phyloP scores from a whole-genome alignment of 2,113 vertebrate genomes.

The Gymnocephalus cernua region DNA sequence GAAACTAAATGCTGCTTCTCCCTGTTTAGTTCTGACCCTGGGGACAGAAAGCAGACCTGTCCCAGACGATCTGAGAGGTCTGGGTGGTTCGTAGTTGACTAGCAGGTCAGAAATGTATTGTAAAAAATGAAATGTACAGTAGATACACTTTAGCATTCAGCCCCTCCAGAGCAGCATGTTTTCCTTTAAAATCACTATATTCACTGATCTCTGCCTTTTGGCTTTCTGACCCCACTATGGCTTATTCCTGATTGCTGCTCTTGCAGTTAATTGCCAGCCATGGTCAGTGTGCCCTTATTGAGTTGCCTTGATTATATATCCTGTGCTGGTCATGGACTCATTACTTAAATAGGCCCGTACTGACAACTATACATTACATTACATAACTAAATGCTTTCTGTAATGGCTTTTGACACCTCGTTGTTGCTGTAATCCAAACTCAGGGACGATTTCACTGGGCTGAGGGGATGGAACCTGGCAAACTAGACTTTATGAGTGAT shows the following conservation, averaged over 20 bases:
- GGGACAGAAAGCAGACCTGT: too few species aligned
- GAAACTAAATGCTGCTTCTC: too few species aligned
- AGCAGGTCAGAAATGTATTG: too few species aligned
- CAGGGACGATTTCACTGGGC: neutral
- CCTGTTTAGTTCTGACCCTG: too few species aligned
- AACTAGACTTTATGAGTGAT: neutral
- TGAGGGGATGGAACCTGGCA: neutral
- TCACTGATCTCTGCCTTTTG: conserved; percentile 41
- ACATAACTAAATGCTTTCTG: conserved; percentile 8
- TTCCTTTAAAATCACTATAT: neutral
- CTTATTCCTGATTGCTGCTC: conserved; percentile 50
- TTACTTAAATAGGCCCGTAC: conserved; percentile 51
- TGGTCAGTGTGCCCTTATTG: conserved; percentile 52
- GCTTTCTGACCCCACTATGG: conserved; percentile 23
- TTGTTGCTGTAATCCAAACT: conserved; percentile 14
- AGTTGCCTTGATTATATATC: conserved; percentile 52
- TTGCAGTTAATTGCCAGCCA: conserved; percentile 52
- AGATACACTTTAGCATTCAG: neutral
- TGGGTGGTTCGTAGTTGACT: too few species aligned
- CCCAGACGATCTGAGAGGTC: too few species aligned
- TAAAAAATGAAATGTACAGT: too few species aligned
- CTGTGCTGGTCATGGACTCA: conserved; percentile 48
- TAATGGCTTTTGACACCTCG: conserved; percentile 41
- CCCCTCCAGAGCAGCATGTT: neutral
- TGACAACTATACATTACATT: conserved; percentile 50